A percentile compares a stretch with the other conserved stretches of the same genome.
Evolutionary conservation across 2,113 vertebrate genomes (phyloP).

Genomic region (Hirundichthys speculiger): DNA sequence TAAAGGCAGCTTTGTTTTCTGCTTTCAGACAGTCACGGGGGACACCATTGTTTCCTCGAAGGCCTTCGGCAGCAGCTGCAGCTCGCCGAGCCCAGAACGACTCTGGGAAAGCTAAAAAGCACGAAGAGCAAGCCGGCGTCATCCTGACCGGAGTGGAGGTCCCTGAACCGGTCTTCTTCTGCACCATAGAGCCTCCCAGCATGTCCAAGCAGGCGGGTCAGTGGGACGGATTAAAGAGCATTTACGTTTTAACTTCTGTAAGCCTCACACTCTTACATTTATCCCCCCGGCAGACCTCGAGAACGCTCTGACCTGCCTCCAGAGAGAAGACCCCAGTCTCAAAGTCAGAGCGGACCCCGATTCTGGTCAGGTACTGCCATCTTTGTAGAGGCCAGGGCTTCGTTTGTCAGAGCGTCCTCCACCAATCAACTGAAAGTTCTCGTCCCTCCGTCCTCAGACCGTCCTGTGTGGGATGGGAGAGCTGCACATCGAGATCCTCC

Average conservation of each 20-base stretch:
- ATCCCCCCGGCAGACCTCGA: constrained; percentile 87
- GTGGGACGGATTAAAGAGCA: not conserved
- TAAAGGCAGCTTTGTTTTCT: not conserved
- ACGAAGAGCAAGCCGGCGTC: constrained; percentile 65
- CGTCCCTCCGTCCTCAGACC: constrained; percentile 77
- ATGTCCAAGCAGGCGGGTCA: constrained; percentile 90
- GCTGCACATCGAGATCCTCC: constrained; percentile 96
- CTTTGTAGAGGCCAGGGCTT: no score
- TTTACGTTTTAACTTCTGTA: not conserved
- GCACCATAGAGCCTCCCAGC: constrained; percentile 95
- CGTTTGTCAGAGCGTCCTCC: not conserved
- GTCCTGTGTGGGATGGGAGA: constrained; percentile 98
- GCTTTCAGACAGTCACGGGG: constrained; percentile 89
- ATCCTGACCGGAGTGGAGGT: constrained; percentile 92
- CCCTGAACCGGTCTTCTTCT: constrained; percentile 98
- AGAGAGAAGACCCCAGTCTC: constrained; percentile 94
- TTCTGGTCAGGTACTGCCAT: constrained; percentile 77
- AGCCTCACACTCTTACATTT: not conserved
- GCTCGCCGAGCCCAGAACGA: constrained; percentile 73
- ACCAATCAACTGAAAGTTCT: not conserved
- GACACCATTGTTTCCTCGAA: constrained; percentile 95
- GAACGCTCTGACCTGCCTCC: constrained; percentile 89
- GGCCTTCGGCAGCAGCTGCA: constrained; percentile 86
- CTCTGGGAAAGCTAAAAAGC: constrained; percentile 31
- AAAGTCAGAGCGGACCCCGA: constrained; percentile 80